Conservation (phyloP, 2,888 invertebrate species). For the Toxonevra muliebris region DNA sequence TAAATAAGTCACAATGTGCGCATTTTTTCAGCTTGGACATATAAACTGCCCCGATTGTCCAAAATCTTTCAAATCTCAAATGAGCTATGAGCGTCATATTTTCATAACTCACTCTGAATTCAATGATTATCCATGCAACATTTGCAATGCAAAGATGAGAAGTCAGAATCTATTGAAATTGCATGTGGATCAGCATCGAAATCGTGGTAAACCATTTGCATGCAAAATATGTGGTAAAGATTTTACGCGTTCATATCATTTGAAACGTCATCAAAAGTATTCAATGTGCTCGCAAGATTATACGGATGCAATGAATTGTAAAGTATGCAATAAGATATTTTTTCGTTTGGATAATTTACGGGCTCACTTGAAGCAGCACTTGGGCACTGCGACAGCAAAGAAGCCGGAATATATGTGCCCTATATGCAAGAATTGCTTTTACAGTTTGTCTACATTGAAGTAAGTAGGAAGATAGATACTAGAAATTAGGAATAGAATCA, state of each 20-base stretch:
- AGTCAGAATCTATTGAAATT: slow-evolving; percentile 71
- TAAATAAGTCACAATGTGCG: neutral
- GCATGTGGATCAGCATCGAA: slow-evolving; percentile 74
- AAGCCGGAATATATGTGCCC: slow-evolving; percentile 70
- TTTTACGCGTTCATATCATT: slow-evolving; percentile 80
- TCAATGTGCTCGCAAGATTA: slow-evolving; percentile 58
- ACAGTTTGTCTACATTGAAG: slow-evolving; percentile 70
- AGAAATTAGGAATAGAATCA: neutral
- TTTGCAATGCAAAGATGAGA: slow-evolving; percentile 75
- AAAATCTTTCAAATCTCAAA: slow-evolving; percentile 76
- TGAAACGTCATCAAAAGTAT: slow-evolving; percentile 67
- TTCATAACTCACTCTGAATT: slow-evolving; percentile 76
- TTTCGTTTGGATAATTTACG: slow-evolving; percentile 75
- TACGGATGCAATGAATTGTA: slow-evolving; percentile 59
- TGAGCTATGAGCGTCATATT: slow-evolving; percentile 73
- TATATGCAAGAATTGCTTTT: slow-evolving; percentile 74
- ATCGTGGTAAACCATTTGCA: slow-evolving; percentile 69
- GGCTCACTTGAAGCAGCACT: slow-evolving; percentile 75
- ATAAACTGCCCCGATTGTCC: slow-evolving; percentile 71
- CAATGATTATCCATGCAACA: slow-evolving; percentile 71
- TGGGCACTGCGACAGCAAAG: slow-evolving; percentile 69
- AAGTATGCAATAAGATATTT: slow-evolving; percentile 63
- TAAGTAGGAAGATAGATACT: slow-evolving; percentile 41
- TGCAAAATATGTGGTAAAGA: slow-evolving; percentile 76
- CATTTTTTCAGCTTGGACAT: slow-evolving; percentile 57